Evolutionary conservation across 1,140 invertebrate species (phyloP).

Genomic region (Wiebesia pumilae): DNA sequence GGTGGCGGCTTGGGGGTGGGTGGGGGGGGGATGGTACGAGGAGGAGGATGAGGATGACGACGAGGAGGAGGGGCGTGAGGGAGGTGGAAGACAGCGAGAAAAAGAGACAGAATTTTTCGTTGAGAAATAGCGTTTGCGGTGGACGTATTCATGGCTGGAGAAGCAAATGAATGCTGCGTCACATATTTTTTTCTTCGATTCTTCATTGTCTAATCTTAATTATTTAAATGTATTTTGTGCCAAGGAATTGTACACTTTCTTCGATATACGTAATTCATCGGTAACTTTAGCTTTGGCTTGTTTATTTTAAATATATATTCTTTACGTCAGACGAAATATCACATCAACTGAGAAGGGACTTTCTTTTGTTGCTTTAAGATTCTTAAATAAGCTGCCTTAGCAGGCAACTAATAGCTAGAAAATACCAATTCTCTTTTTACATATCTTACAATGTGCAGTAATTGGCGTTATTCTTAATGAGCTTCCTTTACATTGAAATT

Average conservation of each 20-base stretch:
- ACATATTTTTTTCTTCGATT: background rate
- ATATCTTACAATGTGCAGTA: no score
- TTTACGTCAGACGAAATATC: no score
- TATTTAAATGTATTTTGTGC: background rate
- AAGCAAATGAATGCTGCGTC: background rate
- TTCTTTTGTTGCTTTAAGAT: no score
- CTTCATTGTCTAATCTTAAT: background rate
- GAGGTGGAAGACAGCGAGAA: background rate
- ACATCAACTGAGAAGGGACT: no score
- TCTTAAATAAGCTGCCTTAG: no score
- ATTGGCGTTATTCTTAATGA: no score
- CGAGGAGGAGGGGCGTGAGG: background rate
- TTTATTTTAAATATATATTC: no score
- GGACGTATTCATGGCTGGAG: background rate
- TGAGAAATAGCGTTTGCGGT: background rate
- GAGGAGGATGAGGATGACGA: constrained; percentile 5
- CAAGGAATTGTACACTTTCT: background rate
- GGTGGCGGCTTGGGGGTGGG: background rate
- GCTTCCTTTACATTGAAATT: no score
- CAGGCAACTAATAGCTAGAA: no score
- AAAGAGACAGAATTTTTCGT: constrained; percentile 6
- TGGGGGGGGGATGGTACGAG: background rate
- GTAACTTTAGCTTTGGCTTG: no score
- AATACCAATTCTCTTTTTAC: no score
- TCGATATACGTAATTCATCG: background rate